Evolutionary conservation across 2,113 vertebrate species (phyloP), one percentile per base, ranked within the genome.

Genomic region (Psilopsiagon aymara): DNA sequence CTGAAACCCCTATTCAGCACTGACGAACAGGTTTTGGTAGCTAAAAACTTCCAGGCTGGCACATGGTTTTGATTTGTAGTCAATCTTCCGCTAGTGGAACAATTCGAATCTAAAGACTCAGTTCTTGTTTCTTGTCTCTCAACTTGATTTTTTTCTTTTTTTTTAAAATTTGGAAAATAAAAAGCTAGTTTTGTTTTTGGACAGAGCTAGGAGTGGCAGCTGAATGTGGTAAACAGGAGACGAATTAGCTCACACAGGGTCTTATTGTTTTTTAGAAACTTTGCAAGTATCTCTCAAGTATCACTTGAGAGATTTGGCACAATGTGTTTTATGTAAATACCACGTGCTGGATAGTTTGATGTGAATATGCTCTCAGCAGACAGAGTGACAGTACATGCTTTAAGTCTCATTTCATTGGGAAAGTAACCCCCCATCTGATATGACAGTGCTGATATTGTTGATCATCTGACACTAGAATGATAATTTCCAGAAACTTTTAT

Each of bases 271-370:
- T 94, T 95, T 92, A 95, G 94, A 95, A 96, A 88, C 64, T 90
- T 96, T 37, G 35, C 68, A 96, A 94, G 92, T 83, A 94, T 92
- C 92, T 37, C 35, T 96, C 68, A 96, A 94, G 92, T 83, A 94
- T 92, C 92, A 81, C 82, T 96, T 95, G 88, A 90, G 59, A 94
- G 85, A 96, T 95, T 96, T 94, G 94, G 92, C 92, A 97, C 67
- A 73, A 93, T 46, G 81, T 92, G 92, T 95, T 93, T 95, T 93
- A 88, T 93, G 83, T 82, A 81, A 93, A 60, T 84, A 92, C 82
- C 82, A 90, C 80, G 75, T 95, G 76, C 66, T 92, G 82, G 76
- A 88, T 93, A 88, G 69, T 84, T 96, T 78, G 86, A 82, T 73
- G 77, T 63, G 62, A 96, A 90, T 88, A 81, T 79, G 77, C 75